These are phyloP conservation scores for Crossocerus cetratus DNA, from an alignment of 2,888 invertebrate genomes.

Conservation along the genomic window DNA sequence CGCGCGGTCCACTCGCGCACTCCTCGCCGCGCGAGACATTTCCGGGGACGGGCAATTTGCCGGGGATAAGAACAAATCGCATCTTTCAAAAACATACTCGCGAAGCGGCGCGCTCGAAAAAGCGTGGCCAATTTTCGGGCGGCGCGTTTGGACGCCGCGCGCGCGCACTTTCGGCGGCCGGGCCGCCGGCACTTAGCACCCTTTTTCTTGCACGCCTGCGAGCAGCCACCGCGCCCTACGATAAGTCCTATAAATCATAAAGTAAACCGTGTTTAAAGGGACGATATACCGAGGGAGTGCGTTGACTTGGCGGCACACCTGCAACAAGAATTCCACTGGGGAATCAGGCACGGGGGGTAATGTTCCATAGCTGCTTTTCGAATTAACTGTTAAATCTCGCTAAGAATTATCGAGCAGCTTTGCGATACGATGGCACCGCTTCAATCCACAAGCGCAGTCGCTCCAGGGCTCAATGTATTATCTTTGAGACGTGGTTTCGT, in stretches of 20 bases:
- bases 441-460: no score
- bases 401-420: no score
- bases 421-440: no score
- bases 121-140: conserved; percentile 61
- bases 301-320: neutral
- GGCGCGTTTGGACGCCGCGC: conserved; percentile 18
- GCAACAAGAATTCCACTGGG: neutral
- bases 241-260: conserved; percentile 67
- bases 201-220: conserved; percentile 10
- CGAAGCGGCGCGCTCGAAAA: conserved; percentile 47
- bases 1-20: neutral
- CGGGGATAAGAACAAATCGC: conserved; percentile 62
- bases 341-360: no score
- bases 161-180: conserved; percentile 19
- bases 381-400: no score
- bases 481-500: no score
- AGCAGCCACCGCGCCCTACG: conserved; percentile 30
- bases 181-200: conserved; percentile 37
- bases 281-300: neutral
- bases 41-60: conserved; percentile 52
- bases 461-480: no score
- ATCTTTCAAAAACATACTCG: conserved; percentile 74
- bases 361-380: no score
- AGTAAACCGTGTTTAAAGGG: conserved; percentile 58
- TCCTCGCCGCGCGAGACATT: conserved; percentile 37